These are phyloP conservation scores for Apodemia mormo DNA, from an alignment of 2,888 invertebrate species.

Conservation along the genomic window DNA sequence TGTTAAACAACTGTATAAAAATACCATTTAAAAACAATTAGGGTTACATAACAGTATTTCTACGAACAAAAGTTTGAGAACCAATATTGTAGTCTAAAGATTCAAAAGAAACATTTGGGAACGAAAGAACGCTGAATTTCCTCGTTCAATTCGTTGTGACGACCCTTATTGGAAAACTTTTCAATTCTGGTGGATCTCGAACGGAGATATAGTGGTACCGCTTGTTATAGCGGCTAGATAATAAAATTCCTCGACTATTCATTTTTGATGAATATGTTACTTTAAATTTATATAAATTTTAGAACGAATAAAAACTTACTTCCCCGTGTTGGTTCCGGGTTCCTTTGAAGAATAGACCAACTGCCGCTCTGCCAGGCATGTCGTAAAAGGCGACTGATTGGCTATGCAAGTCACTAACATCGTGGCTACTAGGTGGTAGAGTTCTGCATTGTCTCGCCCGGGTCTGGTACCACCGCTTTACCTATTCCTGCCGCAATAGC, in stretches of 20 bases:
- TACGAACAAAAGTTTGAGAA: constrained; percentile 23
- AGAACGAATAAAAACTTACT: not conserved
- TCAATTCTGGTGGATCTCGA: constrained; percentile 35
- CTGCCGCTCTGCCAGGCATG: no score
- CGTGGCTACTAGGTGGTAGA: no score
- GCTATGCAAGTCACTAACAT: no score
- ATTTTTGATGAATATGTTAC: constrained; percentile 15
- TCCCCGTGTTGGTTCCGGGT: no score
- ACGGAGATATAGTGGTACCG: constrained; percentile 25
- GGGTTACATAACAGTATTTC: constrained; percentile 5
- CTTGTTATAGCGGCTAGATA: constrained; percentile 24
- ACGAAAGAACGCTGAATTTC: constrained; percentile 31
- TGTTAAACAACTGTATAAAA: no score
- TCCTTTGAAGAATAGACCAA: no score
- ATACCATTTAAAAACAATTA: constrained; percentile 6
- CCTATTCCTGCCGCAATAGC: no score
- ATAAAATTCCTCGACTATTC: constrained; percentile 22
- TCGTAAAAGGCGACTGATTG: no score
- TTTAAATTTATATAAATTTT: not conserved
- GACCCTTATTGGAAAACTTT: constrained; percentile 43
- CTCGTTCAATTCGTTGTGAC: constrained; percentile 33
- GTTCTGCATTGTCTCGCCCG: no score
- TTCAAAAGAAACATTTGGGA: constrained; percentile 32
- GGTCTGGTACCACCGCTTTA: no score
- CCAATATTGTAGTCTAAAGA: constrained; percentile 32